phyloP scores from a whole-genome alignment of 2,113 vertebrate genomes.

The Nothoprocta pentlandii region DNA sequence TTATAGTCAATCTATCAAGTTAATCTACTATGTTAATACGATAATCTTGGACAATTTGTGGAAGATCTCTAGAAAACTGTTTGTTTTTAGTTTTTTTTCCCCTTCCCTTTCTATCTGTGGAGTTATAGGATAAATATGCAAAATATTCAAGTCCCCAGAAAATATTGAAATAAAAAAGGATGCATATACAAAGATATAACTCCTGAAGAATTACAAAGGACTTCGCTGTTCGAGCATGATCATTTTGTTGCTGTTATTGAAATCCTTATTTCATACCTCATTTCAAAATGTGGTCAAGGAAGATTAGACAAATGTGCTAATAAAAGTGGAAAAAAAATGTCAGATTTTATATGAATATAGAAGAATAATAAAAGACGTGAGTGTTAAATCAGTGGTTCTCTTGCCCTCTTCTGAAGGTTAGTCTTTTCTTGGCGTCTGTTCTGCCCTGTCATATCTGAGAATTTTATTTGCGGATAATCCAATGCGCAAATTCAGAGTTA shows the following conservation, averaged over 20 bases:
- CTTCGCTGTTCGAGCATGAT: not conserved
- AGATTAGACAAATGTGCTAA: not conserved
- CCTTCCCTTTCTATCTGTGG: not conserved
- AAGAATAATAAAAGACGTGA: not conserved
- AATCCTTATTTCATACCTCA: not conserved
- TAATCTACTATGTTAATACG: constrained; percentile 36
- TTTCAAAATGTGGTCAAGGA: not conserved
- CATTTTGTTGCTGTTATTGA: not conserved
- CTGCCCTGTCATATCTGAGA: not conserved
- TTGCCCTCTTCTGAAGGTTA: not conserved
- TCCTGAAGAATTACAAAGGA: not conserved
- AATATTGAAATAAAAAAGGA: not conserved
- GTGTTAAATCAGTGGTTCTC: not conserved
- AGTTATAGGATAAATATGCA: not conserved
- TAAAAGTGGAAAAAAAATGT: not conserved
- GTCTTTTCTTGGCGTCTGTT: not conserved
- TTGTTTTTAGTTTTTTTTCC: too few species aligned
- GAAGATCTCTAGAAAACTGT: not conserved
- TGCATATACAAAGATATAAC: not conserved
- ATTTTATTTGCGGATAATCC: not conserved
- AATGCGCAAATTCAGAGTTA: not conserved
- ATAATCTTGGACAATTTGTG: constrained; percentile 34
- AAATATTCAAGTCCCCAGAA: not conserved
- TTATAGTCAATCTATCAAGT: constrained; percentile 18
- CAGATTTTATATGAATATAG: not conserved